phyloP scores from a whole-genome alignment of 2,888 invertebrate genomes.

The Cancer borealis region DNA sequence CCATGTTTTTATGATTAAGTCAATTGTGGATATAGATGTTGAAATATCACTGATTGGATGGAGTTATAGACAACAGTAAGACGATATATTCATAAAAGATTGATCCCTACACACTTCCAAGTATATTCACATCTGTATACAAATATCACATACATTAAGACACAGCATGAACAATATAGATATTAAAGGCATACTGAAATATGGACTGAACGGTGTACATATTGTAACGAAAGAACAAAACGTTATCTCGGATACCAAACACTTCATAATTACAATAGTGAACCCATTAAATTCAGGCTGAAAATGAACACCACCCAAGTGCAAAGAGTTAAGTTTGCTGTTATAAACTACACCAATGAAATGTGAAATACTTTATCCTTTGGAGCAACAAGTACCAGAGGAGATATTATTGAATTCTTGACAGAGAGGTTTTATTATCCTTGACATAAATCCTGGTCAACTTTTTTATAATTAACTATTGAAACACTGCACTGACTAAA shows the following conservation, averaged over 20 bases:
- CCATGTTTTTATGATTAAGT: neutral
- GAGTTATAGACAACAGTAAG: neutral
- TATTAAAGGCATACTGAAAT: neutral
- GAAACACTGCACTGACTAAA: too few relatives aligned
- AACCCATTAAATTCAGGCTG: neutral
- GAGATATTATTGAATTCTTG: neutral
- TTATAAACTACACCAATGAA: slow-evolving; percentile 31
- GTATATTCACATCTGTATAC: neutral
- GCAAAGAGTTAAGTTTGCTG: neutral
- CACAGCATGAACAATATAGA: slow-evolving; percentile 32
- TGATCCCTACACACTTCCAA: neutral
- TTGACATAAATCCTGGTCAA: too few relatives aligned
- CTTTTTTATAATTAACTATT: too few relatives aligned
- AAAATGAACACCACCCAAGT: neutral
- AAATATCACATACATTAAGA: slow-evolving; percentile 29
- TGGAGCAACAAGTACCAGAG: neutral
- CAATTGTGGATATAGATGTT: neutral
- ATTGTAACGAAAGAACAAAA: neutral
- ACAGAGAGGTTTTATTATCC: neutral
- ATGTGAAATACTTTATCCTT: neutral
- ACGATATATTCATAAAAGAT: neutral
- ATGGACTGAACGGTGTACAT: neutral
- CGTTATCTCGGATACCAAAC: slow-evolving; percentile 4
- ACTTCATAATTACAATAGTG: neutral
- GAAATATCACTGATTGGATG: neutral